phyloP scores from a whole-genome alignment of 2,113 vertebrate genomes.

The Leuciscus idus region DNA sequence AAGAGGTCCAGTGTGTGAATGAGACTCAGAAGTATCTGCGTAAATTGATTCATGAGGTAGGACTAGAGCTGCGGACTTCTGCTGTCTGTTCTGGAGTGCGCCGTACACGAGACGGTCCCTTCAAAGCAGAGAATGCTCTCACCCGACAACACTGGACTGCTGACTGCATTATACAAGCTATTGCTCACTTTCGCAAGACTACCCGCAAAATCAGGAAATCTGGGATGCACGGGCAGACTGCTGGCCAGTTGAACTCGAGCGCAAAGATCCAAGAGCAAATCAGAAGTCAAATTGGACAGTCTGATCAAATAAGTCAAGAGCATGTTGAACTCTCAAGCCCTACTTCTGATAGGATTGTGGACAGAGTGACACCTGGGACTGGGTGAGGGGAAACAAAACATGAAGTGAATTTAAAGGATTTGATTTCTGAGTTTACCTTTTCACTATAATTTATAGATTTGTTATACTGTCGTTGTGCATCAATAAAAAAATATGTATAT shows the following conservation, averaged over 20 bases:
- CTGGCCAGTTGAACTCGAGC: not conserved
- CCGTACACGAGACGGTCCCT: constrained; percentile 83
- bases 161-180: constrained; percentile 72
- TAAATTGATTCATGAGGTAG: constrained; percentile 88
- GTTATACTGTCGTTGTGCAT: not conserved
- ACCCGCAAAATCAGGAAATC: constrained; percentile 58
- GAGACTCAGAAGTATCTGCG: constrained; percentile 91
- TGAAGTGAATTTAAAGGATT: not conserved
- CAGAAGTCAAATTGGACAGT: not conserved
- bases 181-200: constrained; percentile 59
- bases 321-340: not conserved
- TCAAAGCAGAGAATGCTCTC: constrained; percentile 82
- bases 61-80: constrained; percentile 87
- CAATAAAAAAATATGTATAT: not conserved
- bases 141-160: constrained; percentile 83
- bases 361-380: not conserved
- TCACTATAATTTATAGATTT: not conserved
- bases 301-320: constrained; percentile 11
- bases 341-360: constrained; percentile 16
- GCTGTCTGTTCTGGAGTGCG: constrained; percentile 85
- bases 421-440: constrained; percentile 1
- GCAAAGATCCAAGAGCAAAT: constrained; percentile 1
- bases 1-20: constrained; percentile 91
- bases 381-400: not conserved
- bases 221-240: constrained; percentile 1